Evolutionary conservation across 2,888 invertebrate species (phyloP).

Genomic region (Arrhopalites spinosus): DNA sequence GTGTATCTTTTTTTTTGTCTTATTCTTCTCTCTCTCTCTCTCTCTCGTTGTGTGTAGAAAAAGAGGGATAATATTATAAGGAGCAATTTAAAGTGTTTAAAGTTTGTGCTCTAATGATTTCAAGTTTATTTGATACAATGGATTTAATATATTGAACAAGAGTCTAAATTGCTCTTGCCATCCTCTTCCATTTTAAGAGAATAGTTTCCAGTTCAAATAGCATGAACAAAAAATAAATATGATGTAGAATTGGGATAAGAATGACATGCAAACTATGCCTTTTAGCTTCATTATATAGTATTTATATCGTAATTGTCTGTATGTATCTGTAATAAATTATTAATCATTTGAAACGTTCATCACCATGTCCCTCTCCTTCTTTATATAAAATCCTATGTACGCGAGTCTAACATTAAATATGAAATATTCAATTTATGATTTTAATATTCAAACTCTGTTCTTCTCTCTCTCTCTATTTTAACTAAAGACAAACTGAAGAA

Average conservation of each 20-base stretch:
- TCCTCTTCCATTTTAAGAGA: background rate
- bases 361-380: slow-evolving; percentile 13
- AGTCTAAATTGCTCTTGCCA: background rate
- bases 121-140: background rate
- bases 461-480: too few relatives aligned
- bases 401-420: too few relatives aligned
- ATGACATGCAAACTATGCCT: background rate
- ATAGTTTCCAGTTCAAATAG: slow-evolving; percentile 35
- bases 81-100: slow-evolving; percentile 9
- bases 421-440: too few relatives aligned
- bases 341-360: slow-evolving; percentile 31
- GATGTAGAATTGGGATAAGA: background rate
- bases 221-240: slow-evolving; percentile 25
- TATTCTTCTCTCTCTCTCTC: too few relatives aligned
- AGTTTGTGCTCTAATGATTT: slow-evolving; percentile 25
- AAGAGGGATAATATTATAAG: background rate
- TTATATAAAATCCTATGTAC: too few relatives aligned
- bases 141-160: background rate
- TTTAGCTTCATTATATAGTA: background rate
- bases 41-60: background rate
- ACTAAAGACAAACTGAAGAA: too few relatives aligned
- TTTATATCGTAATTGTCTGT: too few relatives aligned
- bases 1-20: too few relatives aligned
- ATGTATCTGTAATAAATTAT: too few relatives aligned
- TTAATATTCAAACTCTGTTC: too few relatives aligned